These are phyloP conservation scores for Papilio dardanus DNA, from an alignment of 1,140 invertebrate genomes.

Conservation along the genomic window DNA sequence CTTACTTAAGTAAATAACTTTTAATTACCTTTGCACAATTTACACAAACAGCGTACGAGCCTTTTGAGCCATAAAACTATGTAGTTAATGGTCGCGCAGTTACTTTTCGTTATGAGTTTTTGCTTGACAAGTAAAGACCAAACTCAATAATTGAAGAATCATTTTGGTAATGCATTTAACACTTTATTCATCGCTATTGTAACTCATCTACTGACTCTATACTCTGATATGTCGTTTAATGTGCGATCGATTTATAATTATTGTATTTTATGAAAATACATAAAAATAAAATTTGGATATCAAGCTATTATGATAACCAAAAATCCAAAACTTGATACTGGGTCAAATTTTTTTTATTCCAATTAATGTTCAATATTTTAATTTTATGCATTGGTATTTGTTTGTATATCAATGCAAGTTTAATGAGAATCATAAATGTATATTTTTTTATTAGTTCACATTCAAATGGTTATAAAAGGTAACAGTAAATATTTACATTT, in stretches of 20 bases:
- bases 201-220: neutral
- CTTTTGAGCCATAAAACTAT: slow-evolving; percentile 33
- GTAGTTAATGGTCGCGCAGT: slow-evolving; percentile 8
- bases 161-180: no score
- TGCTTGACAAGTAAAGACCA: neutral
- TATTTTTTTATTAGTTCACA: slow-evolving; percentile 27
- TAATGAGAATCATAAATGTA: slow-evolving; percentile 53
- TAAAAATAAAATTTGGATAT: neutral
- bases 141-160: no score
- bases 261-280: neutral
- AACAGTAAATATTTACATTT: slow-evolving; percentile 69
- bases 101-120: slow-evolving; percentile 35
- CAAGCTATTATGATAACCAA: neutral
- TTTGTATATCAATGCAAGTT: slow-evolving; percentile 25
- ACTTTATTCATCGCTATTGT: no score
- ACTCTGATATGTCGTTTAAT: neutral
- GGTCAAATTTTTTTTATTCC: no score
- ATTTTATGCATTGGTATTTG: neutral
- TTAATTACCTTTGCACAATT: slow-evolving; percentile 48
- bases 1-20: slow-evolving; percentile 39
- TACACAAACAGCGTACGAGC: slow-evolving; percentile 18
- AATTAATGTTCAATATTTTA: no score
- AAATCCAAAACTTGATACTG: no score
- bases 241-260: neutral
- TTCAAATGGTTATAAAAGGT: slow-evolving; percentile 49